Evolutionary conservation across 1,140 invertebrate genomes (phyloP), one percentile per base, ranked within the genome.

Genomic region (Drosophila eugracilis): DNA sequence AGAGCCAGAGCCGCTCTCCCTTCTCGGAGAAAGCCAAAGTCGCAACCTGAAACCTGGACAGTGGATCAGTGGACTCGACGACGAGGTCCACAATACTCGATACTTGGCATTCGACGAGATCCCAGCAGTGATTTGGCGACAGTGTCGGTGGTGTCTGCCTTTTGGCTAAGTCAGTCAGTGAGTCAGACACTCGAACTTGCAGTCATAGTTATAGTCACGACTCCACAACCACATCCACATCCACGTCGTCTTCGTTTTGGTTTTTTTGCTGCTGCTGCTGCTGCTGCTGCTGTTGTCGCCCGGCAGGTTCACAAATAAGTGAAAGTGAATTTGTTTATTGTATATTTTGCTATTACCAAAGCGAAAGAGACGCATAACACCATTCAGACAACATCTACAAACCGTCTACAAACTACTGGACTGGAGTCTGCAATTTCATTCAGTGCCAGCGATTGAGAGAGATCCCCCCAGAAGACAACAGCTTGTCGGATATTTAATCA

Each of bases 251-350:
- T 53, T 36, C 14, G 34, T 28, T 41, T 49, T 44, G 57, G 54
- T 37, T 36, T 12, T 28, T 42, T 28, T 54, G 47, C 7, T 15
- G 34, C 36, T 36, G 34, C 36, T 39, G n/a, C n/a, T n/a, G n/a
- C n/a, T n/a, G n/a, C 15, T 17, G 19, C 12, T 42, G 42, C 5
- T 22, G 14, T 26, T 50, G 69, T 50, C 57, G 58, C 48, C 49
- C 37, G 78, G 60, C 78, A 81, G 78, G 78, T 81, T 81, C 80
- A 88, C 78, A 83, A 88, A 88, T 88, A 86, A 86, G 83, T 86
- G 83, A 86, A 86, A 86, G 83, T 86, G 83, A 86, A 86, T 86
- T 86, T 86, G 83, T 88, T 86, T 86, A 86, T 88, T 85, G 62
- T 86, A 63, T 85, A 85, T 72, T 67, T 84, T 84, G 79, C 79